These are phyloP conservation scores for Nomada lathburiana DNA, from an alignment of 2,888 invertebrate species.

Conservation along the genomic window DNA sequence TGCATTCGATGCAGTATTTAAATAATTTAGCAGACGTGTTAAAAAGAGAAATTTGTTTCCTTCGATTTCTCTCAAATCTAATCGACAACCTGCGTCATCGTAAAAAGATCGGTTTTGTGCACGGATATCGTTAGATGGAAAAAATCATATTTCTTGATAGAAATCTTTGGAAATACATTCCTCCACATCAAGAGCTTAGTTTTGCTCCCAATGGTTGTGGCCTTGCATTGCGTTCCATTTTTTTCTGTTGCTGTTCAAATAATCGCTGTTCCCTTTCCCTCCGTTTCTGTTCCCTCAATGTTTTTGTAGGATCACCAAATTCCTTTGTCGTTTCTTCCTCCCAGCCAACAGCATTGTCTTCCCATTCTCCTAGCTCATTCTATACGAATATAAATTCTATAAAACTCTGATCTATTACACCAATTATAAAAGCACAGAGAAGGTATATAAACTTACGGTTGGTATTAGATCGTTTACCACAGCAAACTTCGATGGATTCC, in stretches of 20 bases:
- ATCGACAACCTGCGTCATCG: not conserved
- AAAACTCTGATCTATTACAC: not conserved
- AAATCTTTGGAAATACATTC: constrained; percentile 3
- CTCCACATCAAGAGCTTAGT: constrained; percentile 78
- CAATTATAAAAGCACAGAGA: not conserved
- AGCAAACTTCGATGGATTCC: constrained; percentile 84
- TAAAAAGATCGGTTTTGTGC: constrained; percentile 17
- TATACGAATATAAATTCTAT: constrained; percentile 62
- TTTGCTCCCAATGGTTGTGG: constrained; percentile 80
- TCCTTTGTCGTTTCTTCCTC: constrained; percentile 84
- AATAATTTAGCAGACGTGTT: not conserved
- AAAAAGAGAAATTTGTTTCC: constrained; percentile 2
- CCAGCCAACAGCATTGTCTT: constrained; percentile 86
- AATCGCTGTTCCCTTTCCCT: constrained; percentile 78
- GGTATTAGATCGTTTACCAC: constrained; percentile 84
- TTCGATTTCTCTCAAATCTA: constrained; percentile 23
- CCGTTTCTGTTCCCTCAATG: constrained; percentile 77
- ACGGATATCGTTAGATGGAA: constrained; percentile 16
- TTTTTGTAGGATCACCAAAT: constrained; percentile 76
- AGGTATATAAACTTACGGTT: constrained; percentile 75
- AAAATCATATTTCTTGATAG: constrained; percentile 35
- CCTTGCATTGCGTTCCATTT: constrained; percentile 76
- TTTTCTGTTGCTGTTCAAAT: constrained; percentile 79
- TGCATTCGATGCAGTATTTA: constrained; percentile 11
- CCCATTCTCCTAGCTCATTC: constrained; percentile 86